These are phyloP conservation scores for Bradypus variegatus DNA, from an alignment of 2,797 vertebrate genomes.

Conservation along the genomic window DNA sequence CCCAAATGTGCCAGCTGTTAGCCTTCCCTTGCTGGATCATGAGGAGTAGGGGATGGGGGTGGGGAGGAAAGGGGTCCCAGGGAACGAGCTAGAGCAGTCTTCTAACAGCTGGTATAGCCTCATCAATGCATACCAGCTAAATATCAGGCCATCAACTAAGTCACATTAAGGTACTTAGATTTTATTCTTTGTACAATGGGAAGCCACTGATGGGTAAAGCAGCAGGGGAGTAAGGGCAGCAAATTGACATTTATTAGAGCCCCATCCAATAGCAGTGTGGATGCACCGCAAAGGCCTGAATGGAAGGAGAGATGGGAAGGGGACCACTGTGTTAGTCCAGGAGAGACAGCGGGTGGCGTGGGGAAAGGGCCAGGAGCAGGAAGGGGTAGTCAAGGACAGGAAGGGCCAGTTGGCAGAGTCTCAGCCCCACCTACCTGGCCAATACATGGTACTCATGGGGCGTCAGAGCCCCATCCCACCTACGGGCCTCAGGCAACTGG, in stretches of 20 bases:
- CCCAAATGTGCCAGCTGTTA: too few species aligned
- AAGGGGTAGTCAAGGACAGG: too few species aligned
- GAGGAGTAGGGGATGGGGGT: not conserved
- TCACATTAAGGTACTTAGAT: slow-evolving; percentile 23
- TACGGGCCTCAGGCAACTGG: not conserved
- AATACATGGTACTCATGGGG: not conserved
- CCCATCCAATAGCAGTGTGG: not conserved
- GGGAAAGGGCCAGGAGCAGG: fast-evolving
- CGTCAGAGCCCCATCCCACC: not conserved
- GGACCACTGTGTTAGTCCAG: not conserved
- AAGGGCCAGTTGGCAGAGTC: fast-evolving
- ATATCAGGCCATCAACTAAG: slow-evolving; percentile 3
- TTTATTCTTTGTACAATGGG: not conserved
- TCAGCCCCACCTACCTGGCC: not conserved
- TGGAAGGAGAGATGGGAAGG: not conserved
- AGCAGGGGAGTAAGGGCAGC: slow-evolving; percentile 7
- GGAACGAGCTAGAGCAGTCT: not conserved
- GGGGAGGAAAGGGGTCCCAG: not conserved
- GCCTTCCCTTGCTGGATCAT: not conserved
- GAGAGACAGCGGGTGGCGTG: not conserved
- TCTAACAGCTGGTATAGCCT: not conserved
- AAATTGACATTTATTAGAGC: slow-evolving; percentile 7
- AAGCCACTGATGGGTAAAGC: slow-evolving; percentile 33
- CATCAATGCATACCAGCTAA: not conserved
- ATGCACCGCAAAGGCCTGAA: not conserved